Conservation (phyloP, 2,797 vertebrate genomes). For the Coracias cyanogaster region DNA sequence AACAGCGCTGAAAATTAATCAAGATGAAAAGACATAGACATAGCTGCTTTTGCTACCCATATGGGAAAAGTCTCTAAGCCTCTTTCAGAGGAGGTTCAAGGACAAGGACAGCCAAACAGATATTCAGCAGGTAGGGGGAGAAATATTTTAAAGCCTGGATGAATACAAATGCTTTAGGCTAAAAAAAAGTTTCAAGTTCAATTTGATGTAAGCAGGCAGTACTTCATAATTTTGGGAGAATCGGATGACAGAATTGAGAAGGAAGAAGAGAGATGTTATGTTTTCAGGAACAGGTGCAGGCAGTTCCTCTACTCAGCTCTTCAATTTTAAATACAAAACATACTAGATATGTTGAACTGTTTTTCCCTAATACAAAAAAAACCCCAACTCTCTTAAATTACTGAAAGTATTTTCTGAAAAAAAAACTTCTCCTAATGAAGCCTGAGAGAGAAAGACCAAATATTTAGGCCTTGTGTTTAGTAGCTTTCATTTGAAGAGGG, state of each 20-base stretch:
- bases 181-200: not conserved
- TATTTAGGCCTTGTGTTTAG: not conserved
- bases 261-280: not conserved
- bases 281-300: not conserved
- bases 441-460: not conserved
- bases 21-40: not conserved
- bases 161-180: not conserved
- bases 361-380: not conserved
- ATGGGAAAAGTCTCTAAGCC: not conserved
- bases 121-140: not conserved
- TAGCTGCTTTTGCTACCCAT: not conserved
- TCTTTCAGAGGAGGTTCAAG: not conserved
- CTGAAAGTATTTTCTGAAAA: not conserved
- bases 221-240: not conserved
- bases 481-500: not conserved
- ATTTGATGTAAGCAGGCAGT: not conserved
- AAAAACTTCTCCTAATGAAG: not conserved
- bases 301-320: not conserved
- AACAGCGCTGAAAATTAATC: accelerated
- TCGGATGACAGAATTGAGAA: not conserved
- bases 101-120: not conserved
- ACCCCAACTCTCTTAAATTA: not conserved
- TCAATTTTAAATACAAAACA: not conserved
- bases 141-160: not conserved
- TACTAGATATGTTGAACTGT: not conserved